A percentile compares a stretch with the other conserved stretches of the same genome.
Evolutionary conservation across 2,113 vertebrate genomes (phyloP).

Genomic region (Riparia riparia): DNA sequence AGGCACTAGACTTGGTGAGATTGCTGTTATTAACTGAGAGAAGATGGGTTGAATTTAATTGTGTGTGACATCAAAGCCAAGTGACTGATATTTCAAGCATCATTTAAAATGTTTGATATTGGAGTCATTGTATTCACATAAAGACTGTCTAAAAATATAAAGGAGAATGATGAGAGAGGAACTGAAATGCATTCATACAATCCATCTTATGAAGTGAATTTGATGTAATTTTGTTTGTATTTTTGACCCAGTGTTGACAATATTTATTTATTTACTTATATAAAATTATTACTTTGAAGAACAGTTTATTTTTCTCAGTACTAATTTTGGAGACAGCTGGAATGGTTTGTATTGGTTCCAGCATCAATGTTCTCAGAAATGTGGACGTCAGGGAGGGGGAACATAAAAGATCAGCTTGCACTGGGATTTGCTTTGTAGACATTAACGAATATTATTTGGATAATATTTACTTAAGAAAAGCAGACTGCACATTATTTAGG

Average conservation of each 20-base stretch:
- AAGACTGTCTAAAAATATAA: conserved; percentile 99
- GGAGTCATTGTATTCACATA: conserved; percentile 98
- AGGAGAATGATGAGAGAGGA: conserved; percentile 93
- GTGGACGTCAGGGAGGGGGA: background rate
- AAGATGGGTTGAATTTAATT: conserved; percentile 99
- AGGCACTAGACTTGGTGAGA: conserved; percentile 98
- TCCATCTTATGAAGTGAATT: conserved; percentile 85
- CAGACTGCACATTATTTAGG: conserved; percentile 1
- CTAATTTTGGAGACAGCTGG: conserved; percentile 68
- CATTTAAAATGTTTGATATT: conserved; percentile 99
- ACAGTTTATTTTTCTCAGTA: conserved; percentile 61
- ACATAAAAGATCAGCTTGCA: conserved; percentile 38
- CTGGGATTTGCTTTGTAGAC: conserved; percentile 39
- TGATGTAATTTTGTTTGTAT: conserved; percentile 82
- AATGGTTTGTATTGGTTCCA: conserved; percentile 44
- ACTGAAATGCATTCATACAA: conserved; percentile 81
- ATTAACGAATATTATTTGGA: conserved; percentile 36
- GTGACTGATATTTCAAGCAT: conserved; percentile 99
- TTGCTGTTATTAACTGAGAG: conserved; percentile 99
- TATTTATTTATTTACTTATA: conserved; percentile 76
- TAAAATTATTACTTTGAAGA: conserved; percentile 69
- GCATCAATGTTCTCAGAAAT: conserved; percentile 26
- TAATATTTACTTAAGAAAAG: conserved; percentile 48
- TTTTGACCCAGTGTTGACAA: conserved; percentile 63
- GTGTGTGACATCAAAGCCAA: conserved; percentile 99